These are phyloP conservation scores for Rhinichthys klamathensis DNA, from an alignment of 2,113 vertebrate species.

Conservation along the genomic window DNA sequence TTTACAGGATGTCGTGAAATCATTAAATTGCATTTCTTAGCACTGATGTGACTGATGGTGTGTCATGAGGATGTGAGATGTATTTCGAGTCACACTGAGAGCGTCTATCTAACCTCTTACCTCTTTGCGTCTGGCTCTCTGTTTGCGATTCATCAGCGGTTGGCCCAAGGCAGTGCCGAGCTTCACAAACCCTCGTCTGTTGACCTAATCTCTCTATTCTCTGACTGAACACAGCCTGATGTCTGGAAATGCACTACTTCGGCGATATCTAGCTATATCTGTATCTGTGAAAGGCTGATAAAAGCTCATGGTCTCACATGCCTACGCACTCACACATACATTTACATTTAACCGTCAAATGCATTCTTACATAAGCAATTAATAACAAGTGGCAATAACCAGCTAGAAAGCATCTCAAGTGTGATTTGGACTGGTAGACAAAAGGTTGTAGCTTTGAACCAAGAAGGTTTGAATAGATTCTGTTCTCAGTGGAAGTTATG, in stretches of 20 bases:
- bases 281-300: slow-evolving; percentile 41
- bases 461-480: neutral
- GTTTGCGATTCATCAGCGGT: slow-evolving; percentile 62
- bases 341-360: neutral
- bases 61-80: neutral
- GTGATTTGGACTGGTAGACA: neutral
- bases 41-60: neutral
- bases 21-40: neutral
- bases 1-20: neutral
- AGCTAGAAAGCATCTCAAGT: neutral
- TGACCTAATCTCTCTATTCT: slow-evolving; percentile 70
- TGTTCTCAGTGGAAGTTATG: neutral
- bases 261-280: slow-evolving; percentile 60
- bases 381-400: neutral
- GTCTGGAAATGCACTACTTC: slow-evolving; percentile 56
- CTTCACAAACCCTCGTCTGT: slow-evolving; percentile 64
- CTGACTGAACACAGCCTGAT: slow-evolving; percentile 54
- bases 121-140: neutral
- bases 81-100: slow-evolving; percentile 26
- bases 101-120: slow-evolving; percentile 6
- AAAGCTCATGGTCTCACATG: slow-evolving; percentile 28
- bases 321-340: neutral
- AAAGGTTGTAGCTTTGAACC: neutral
- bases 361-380: slow-evolving; percentile 3
- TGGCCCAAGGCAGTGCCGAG: slow-evolving; percentile 42